phyloP scores from a whole-genome alignment of 1,140 invertebrate genomes.

The Protaetia brevitarsis region DNA sequence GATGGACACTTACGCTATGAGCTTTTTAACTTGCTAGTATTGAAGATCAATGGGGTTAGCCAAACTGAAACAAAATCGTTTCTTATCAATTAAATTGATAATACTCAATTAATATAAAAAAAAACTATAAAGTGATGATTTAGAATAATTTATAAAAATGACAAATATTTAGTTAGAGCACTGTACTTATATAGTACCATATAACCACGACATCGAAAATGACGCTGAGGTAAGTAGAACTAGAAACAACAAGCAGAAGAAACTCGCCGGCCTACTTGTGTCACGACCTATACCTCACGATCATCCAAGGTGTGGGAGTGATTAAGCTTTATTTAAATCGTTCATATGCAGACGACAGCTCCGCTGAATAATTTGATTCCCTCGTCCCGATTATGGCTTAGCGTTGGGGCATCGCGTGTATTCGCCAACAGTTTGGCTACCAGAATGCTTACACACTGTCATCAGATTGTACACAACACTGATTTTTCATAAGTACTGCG shows the following conservation, averaged over 20 bases:
- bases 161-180: too few relatives aligned
- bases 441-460: constrained; percentile 28
- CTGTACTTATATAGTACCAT: too few relatives aligned
- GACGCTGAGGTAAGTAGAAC: too few relatives aligned
- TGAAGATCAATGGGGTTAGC: too few relatives aligned
- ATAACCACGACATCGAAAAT: too few relatives aligned
- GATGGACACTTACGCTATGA: too few relatives aligned
- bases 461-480: constrained; percentile 24
- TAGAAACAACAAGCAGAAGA: not conserved
- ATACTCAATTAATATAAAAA: too few relatives aligned
- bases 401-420: constrained; percentile 22
- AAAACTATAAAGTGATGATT: too few relatives aligned
- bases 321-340: constrained; percentile 39
- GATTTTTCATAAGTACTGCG: constrained; percentile 17
- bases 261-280: constrained; percentile 23
- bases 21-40: too few relatives aligned
- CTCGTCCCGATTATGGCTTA: constrained; percentile 18
- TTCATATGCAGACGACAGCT: constrained; percentile 34
- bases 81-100: too few relatives aligned
- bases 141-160: too few relatives aligned
- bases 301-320: constrained; percentile 35
- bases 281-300: constrained; percentile 32
- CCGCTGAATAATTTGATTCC: constrained; percentile 35
- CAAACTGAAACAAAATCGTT: too few relatives aligned
- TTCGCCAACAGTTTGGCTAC: constrained; percentile 24